Percentiles rank a stretch among this genome's conserved stretches.
These are phyloP conservation scores for Drosophila triauraria DNA, from an alignment of 1,140 invertebrate genomes.

Conservation along the genomic window DNA sequence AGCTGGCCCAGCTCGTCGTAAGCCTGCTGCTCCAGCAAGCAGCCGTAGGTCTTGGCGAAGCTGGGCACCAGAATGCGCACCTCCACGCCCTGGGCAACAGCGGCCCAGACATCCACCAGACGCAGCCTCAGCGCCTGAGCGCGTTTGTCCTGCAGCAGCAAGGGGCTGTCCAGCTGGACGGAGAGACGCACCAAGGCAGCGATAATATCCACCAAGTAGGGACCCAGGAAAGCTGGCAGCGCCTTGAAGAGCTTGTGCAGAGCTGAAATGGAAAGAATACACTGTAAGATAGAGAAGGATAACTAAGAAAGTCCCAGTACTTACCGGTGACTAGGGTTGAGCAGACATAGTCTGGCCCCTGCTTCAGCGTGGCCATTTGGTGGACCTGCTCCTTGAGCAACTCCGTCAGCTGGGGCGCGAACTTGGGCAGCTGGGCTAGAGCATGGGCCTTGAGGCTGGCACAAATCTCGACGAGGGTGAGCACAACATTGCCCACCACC, in stretches of 20 bases:
- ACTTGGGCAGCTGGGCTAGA: conserved; percentile 89
- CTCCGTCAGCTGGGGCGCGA: conserved; percentile 92
- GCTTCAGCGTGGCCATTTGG: conserved; percentile 84
- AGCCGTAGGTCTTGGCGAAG: conserved; percentile 88
- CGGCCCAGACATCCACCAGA: conserved; percentile 88
- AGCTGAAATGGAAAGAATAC: conserved; percentile 63
- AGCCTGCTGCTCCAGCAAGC: conserved; percentile 87
- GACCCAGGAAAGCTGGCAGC: conserved; percentile 92
- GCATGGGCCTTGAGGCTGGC: conserved; percentile 90
- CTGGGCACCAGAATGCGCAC: conserved; percentile 91
- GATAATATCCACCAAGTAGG: conserved; percentile 92
- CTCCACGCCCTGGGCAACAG: conserved; percentile 89
- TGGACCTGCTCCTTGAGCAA: conserved; percentile 86
- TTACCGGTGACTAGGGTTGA: conserved; percentile 89
- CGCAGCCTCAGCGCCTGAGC: conserved; percentile 87
- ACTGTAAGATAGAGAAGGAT: too few species aligned
- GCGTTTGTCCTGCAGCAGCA: conserved; percentile 85
- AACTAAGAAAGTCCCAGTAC: not conserved
- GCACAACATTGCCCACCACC: conserved; percentile 90
- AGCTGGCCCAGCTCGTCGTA: conserved; percentile 89
- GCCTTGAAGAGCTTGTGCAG: conserved; percentile 93
- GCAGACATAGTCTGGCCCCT: conserved; percentile 86
- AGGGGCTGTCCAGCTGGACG: conserved; percentile 57
- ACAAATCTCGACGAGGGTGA: conserved; percentile 93
- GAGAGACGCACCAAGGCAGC: conserved; percentile 86